A percentile compares a stretch with the other conserved stretches of the same genome.
These are phyloP conservation scores for Agonum fuliginosum DNA, from an alignment of 2,888 invertebrate species.

Conservation along the genomic window DNA sequence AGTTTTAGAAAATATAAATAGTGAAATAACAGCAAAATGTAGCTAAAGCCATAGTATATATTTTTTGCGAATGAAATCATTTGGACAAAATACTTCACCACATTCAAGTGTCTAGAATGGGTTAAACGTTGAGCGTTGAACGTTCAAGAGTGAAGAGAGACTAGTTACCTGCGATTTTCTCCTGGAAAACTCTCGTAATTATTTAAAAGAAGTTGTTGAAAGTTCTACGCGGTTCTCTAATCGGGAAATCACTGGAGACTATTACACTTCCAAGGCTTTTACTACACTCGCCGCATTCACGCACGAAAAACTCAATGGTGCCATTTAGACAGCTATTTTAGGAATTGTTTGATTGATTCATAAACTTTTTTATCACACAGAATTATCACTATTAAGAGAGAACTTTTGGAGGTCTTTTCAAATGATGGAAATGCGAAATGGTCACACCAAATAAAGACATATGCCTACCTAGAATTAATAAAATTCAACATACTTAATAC, in stretches of 20 bases:
- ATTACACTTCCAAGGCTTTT: slow-evolving; percentile 29
- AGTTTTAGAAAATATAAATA: too few relatives aligned
- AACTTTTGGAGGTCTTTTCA: neutral
- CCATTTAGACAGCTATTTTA: neutral
- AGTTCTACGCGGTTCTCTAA: slow-evolving; percentile 22
- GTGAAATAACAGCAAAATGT: too few relatives aligned
- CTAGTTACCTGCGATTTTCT: slow-evolving; percentile 29
- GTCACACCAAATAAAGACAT: too few relatives aligned
- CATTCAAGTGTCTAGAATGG: too few relatives aligned
- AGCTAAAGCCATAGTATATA: too few relatives aligned
- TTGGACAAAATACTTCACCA: too few relatives aligned
- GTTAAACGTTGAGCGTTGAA: too few relatives aligned
- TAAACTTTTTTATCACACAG: slow-evolving; percentile 2
- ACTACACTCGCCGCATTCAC: neutral
- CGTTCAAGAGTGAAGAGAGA: slow-evolving; percentile 12
- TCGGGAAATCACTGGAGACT: slow-evolving; percentile 39
- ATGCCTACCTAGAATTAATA: too few relatives aligned
- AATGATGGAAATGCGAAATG: too few relatives aligned
- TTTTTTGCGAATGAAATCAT: too few relatives aligned
- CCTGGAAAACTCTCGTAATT: slow-evolving; percentile 33
- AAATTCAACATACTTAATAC: too few relatives aligned
- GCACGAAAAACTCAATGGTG: neutral
- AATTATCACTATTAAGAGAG: neutral
- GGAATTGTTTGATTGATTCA: slow-evolving; percentile 16
- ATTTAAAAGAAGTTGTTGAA: slow-evolving; percentile 41